Base-by-base conservation (phyloP, 2,888 invertebrate species). In the Cryptocephalus moraei region DNA sequence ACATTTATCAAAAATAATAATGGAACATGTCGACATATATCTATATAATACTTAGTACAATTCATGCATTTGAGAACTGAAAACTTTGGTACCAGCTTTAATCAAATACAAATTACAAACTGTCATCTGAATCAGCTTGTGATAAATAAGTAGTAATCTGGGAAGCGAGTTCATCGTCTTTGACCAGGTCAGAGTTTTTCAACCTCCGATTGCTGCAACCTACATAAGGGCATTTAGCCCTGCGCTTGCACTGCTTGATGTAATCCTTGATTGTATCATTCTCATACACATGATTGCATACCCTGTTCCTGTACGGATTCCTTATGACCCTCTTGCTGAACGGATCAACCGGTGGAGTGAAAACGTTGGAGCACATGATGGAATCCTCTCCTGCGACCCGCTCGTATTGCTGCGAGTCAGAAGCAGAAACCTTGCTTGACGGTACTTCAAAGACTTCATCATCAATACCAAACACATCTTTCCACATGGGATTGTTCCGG, bases 211-310 rank as follows among this genome's bases (percentile, higher is more conserved):
- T 62, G 22, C 47, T 56, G 41, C 66, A 66, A 9, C 65, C 65
- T 39, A 66, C 56, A 48, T 64, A 65, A 6, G 66, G 66, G 50
- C 65, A 66, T 47, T 58, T 62, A 8, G 63, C 61, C 46, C 54
- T 60, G 33, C 52, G 55, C 45, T 57, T 60, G 42, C 52, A 56
- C 12, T 55, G 52, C 44, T 59, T 61, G 11, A 66, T 60, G 49
- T 64, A 62, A 33, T 55, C 52, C 10, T 55, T 44, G 48, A 66
- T 65, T 9, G 59, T 59, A 4, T 58, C 49, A 22, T 57, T 48
- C 45, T 66, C 63, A 53, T 65, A 66, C 8, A 63, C 52, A 50
- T 66, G 66, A n/a, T 62, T 63, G 49, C 66, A 66, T 31, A 45
- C 55, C 33, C 45, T 58, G 46, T 60, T 65, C 39, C 56, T 56